These are phyloP conservation scores for Cyphomyrus discorhynchus DNA, from an alignment of 2,113 vertebrate species.

Conservation along the genomic window DNA sequence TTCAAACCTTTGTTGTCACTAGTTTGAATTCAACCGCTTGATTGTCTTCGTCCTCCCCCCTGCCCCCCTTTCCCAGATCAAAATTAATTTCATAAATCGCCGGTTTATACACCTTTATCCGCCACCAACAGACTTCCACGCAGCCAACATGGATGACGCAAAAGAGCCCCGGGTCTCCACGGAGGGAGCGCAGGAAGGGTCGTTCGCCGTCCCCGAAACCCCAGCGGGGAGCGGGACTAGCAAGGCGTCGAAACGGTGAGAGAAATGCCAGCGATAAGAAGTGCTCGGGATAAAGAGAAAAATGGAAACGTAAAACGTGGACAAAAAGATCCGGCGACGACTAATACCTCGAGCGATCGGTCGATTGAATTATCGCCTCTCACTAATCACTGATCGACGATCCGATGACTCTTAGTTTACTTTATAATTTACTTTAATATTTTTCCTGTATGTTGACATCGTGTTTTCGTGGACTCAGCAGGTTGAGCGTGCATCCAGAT, in stretches of 20 bases:
- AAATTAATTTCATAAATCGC: conserved; percentile 3
- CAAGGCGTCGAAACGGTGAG: background rate
- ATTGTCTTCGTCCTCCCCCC: background rate
- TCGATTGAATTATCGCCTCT: background rate
- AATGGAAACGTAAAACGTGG: background rate
- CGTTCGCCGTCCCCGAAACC: conserved; percentile 4
- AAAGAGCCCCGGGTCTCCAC: conserved; percentile 5
- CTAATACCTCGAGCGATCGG: background rate
- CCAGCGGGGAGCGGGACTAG: background rate
- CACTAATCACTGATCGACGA: background rate
- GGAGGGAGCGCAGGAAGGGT: conserved; percentile 10
- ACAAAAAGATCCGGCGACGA: background rate
- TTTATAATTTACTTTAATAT: background rate
- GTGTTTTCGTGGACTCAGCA: background rate
- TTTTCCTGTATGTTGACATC: background rate
- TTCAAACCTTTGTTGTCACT: conserved; percentile 47
- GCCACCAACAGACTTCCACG: conserved; percentile 17
- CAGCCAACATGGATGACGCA: conserved; percentile 42
- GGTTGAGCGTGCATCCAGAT: background rate
- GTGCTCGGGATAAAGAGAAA: background rate
- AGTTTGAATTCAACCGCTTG: conserved; percentile 14
- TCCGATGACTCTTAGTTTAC: background rate
- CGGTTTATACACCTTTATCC: background rate
- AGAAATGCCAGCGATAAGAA: background rate
- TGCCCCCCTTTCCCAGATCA: background rate